Base-by-base conservation (phyloP, 1,140 invertebrate genomes). In the Lithobius niger region DNA sequence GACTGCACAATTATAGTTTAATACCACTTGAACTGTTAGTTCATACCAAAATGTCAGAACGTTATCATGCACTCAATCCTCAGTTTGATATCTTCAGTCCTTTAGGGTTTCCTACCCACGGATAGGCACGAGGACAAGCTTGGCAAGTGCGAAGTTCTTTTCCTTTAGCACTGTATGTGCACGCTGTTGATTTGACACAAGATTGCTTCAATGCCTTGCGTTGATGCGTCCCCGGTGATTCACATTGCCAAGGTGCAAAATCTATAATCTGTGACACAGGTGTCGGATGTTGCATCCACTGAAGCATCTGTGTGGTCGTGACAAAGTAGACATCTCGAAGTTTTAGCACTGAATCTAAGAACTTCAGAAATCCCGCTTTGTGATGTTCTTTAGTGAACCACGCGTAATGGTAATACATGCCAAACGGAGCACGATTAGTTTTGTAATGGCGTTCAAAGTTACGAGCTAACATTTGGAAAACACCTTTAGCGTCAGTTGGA, bases 371-470 rank as follows among this genome's bases (percentile, higher is more conserved):
- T 2, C 88, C 89, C 74, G 89, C 86, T 68, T 91, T 91, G 70
- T 95, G 89, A 65, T 94, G 89, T 0, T 87, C 82, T 64, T 91
- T 88, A 0, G 89, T 93, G 71, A 95, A 94, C 89, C 89, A 95
- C 1, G 90, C 88, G 2, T 90, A 89, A 66, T 94, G 89, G 64
- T 94, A 94, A 73, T 86, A 95, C 16, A 95, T 68, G 44, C 89
- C 89, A 64, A 95, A 93, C 21, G 90, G 90, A 58, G 90, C 86
- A 66, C 88, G 86, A 75, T 94, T 94, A 3, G 84, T 86, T 40
- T 87, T 89, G 65, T 93, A 94, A 74, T 95, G 90, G 62, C 90
- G 78, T 65, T 94, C 86, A 66, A 94, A 94, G 67, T 95, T 95
- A 67, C 93, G 93, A 70, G 90, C 82, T 16, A 95, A 76, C 86